Conservation (phyloP, 1,140 invertebrate species). For the Ctenoplectra terminalis region DNA sequence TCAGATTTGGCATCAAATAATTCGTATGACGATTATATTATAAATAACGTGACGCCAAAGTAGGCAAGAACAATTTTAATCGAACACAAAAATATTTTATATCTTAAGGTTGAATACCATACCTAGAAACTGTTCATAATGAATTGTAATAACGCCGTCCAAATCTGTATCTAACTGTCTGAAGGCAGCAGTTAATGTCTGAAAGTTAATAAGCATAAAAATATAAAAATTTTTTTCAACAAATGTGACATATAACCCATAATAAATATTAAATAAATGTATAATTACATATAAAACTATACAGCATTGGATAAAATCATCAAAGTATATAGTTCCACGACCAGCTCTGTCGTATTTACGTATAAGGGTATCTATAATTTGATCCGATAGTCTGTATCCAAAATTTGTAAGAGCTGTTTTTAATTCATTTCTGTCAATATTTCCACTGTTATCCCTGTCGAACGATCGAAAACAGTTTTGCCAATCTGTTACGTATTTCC, state of each 20-base stretch:
- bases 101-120: conserved; percentile 97
- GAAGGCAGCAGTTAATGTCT: conserved; percentile 96
- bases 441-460: conserved; percentile 97
- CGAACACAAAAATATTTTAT: conserved; percentile 78
- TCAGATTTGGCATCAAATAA: conserved; percentile 10
- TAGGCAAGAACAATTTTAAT: conserved; percentile 20
- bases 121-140: conserved; percentile 98
- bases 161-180: conserved; percentile 95
- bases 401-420: conserved; percentile 95
- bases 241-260: background rate
- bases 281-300: conserved; percentile 95
- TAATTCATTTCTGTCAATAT: conserved; percentile 95
- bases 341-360: conserved; percentile 97
- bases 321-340: conserved; percentile 96
- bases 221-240: conserved; percentile 66
- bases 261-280: background rate
- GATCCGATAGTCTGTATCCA: conserved; percentile 95
- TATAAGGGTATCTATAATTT: conserved; percentile 91
- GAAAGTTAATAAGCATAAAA: conserved; percentile 78
- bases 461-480: conserved; percentile 97
- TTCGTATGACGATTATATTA: background rate
- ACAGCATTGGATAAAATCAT: conserved; percentile 99
- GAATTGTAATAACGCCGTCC: conserved; percentile 97
- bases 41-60: background rate
- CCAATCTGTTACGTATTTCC: conserved; percentile 99